Evolutionary conservation across 1,140 invertebrate genomes (phyloP), one percentile per base, ranked within the genome.

Genomic region (Pemphigus obesinymphae): DNA sequence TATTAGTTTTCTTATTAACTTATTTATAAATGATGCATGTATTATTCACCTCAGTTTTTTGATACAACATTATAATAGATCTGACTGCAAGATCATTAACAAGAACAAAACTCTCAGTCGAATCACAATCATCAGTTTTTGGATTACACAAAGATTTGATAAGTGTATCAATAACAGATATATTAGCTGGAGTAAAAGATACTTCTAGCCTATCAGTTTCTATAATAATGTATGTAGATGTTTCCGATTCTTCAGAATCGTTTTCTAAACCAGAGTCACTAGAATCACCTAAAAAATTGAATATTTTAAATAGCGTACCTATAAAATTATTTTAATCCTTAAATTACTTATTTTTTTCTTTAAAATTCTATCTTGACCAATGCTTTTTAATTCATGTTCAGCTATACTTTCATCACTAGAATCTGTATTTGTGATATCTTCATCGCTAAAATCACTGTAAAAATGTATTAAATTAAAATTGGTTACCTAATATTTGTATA

Each of bases 121-220:
- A 80, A 80, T 80, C 76, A 61, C 76, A 80, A 63, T 80, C 76
- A 31, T 61, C 37, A 40, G 48, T 73, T 73, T 73, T 82, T 72
- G 82, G 66, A 55, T 31, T 72, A 50, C 34, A 86, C 82, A 91
- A 89, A 8, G 89, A 88, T 1, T 86, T 89, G 1, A 89, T 84
- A 2, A 95, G 87, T 82, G 91, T 90, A 61, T 90, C 89, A 7
- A 93, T 84, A 2, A 91, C 89, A 84, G 89, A 87, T 29, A 92
- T 87, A 5, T 89, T 89, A 13, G 89, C 88, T 3, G 89, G 91
- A 1, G 92, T 93, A n/a, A 94, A 78, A 5, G 92, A 93, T 6
- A 94, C 84, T 84, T 93, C 91, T 6, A 95, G 86, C 45, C 89
- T 87, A 72, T 94, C 91, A 2, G 91, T 90, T 83, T 93, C 90